Evolutionary conservation across 2,113 vertebrate genomes (phyloP).

Genomic region (Myotis yumanensis): DNA sequence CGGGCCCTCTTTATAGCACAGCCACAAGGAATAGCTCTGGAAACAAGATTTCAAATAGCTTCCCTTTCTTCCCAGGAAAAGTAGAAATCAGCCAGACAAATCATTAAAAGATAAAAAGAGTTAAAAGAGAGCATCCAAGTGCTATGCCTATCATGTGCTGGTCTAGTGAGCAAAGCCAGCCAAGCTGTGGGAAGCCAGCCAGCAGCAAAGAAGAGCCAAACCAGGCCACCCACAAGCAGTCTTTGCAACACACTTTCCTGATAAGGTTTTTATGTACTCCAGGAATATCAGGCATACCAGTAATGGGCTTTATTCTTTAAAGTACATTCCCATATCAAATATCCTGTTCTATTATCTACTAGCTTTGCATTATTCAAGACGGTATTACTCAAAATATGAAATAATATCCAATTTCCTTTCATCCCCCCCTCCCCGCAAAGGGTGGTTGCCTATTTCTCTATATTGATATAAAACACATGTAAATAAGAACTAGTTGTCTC

Average conservation of each 20-base stretch:
- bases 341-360: not conserved
- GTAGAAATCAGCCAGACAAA: not conserved
- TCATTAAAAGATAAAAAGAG: slow-evolving; percentile 28
- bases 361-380: not conserved
- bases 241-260: not conserved
- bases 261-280: not conserved
- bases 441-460: not conserved
- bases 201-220: not conserved
- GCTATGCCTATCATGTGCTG: not conserved
- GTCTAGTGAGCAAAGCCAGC: not conserved
- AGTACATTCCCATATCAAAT: not conserved
- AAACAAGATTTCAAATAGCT: slow-evolving; percentile 51
- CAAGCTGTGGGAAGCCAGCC: not conserved
- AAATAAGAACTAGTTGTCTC: slow-evolving; percentile 22
- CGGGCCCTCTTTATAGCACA: not conserved
- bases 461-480: not conserved
- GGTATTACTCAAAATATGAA: not conserved
- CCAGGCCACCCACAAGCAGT: fast-evolving
- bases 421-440: not conserved
- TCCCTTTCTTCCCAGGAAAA: slow-evolving; percentile 32
- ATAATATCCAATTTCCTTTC: not conserved
- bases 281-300: not conserved
- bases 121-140: not conserved
- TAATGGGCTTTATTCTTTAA: not conserved
- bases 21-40: slow-evolving; percentile 8